Percentiles rank a stretch among this genome's conserved stretches.
These are phyloP conservation scores for Eristalinus sepulchralis DNA, from an alignment of 2,888 invertebrate species.

Conservation along the genomic window DNA sequence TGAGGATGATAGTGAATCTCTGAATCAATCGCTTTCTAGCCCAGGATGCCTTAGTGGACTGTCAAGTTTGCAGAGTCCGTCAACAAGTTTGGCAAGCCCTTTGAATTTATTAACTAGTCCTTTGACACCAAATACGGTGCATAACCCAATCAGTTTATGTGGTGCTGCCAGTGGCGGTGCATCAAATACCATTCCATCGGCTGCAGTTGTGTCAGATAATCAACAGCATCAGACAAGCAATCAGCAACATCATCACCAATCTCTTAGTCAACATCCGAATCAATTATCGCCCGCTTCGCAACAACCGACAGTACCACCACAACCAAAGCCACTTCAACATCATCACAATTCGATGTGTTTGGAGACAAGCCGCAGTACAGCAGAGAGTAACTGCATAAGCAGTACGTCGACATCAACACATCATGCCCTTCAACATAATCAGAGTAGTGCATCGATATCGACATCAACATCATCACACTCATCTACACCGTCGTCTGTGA, in stretches of 20 bases:
- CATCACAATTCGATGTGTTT: conserved; percentile 60
- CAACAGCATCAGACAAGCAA: conserved; percentile 60
- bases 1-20: conserved; percentile 86
- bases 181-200: conserved; percentile 65
- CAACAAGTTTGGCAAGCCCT: conserved; percentile 89
- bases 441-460: conserved; percentile 10
- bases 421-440: conserved; percentile 49
- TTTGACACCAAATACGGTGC: conserved; percentile 78
- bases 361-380: conserved; percentile 38
- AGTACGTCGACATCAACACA: conserved; percentile 31
- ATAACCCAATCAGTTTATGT: conserved; percentile 48
- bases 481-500: conserved; percentile 73
- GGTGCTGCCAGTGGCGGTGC: conserved; percentile 34
- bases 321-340: conserved; percentile 43
- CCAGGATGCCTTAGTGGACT: conserved; percentile 86
- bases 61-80: conserved; percentile 87
- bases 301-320: conserved; percentile 52
- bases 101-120: conserved; percentile 87
- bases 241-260: conserved; percentile 58
- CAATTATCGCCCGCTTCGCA: conserved; percentile 59
- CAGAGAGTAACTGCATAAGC: conserved; percentile 39
- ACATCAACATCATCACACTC: conserved; percentile 41
- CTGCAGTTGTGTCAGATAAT: conserved; percentile 14
- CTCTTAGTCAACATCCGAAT: conserved; percentile 65
- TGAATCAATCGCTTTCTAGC: conserved; percentile 83